Percentiles rank a stretch among this genome's conserved stretches.
These are phyloP conservation scores for Erythrocercus mccallii DNA, from an alignment of 2,113 vertebrate species.

Conservation along the genomic window DNA sequence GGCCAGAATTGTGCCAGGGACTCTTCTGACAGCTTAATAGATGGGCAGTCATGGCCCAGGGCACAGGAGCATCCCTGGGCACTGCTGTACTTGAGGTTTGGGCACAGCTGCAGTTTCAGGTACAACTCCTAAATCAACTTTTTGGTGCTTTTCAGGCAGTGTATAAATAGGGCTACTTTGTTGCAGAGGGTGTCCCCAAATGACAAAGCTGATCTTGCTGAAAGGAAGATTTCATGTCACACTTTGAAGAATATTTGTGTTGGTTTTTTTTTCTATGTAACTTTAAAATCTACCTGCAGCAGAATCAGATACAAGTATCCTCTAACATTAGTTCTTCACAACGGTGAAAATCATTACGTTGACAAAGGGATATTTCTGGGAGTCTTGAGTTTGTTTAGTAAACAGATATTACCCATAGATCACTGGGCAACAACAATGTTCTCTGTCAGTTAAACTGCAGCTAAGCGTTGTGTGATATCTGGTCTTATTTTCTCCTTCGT, in stretches of 20 bases:
- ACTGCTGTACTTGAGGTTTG: neutral
- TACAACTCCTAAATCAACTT: neutral
- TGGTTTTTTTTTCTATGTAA: neutral
- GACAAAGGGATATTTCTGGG: neutral
- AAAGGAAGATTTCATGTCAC: neutral
- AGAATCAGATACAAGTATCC: neutral
- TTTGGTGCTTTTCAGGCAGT: neutral
- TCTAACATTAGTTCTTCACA: neutral
- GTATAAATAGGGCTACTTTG: neutral
- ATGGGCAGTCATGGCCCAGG: neutral
- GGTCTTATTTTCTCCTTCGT: neutral
- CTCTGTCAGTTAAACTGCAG: neutral
- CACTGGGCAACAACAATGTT: neutral
- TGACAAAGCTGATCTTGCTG: neutral
- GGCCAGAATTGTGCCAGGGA: neutral
- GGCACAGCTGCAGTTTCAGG: neutral
- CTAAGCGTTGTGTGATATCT: neutral
- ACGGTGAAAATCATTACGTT: neutral
- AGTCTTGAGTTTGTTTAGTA: constrained; percentile 27
- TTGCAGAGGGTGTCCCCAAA: neutral
- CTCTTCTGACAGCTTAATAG: constrained; percentile 2
- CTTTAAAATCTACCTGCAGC: neutral
- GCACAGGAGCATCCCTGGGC: neutral
- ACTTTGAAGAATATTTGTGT: neutral
- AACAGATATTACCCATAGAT: neutral